Percentiles rank a stretch among this genome's conserved stretches.
phyloP scores from a whole-genome alignment of 2,113 vertebrate genomes.

The Loxodonta africana region DNA sequence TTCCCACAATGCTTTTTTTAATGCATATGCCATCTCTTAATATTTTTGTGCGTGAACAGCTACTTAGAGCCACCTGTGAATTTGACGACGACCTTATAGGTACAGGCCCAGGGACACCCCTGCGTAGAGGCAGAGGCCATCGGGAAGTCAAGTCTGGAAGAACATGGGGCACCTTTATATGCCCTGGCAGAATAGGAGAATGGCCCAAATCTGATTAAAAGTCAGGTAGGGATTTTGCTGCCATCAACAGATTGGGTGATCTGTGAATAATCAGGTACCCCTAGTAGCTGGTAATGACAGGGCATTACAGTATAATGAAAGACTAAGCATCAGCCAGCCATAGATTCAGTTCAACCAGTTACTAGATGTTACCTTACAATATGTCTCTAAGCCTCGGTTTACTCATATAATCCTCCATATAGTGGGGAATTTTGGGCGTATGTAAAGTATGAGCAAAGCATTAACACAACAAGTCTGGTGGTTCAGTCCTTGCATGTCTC shows the following conservation, averaged over 20 bases:
- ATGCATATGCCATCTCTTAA: neutral
- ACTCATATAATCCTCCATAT: neutral
- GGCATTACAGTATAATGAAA: constrained; percentile 3
- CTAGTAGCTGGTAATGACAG: constrained; percentile 32
- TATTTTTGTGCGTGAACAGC: neutral
- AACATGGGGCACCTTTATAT: neutral
- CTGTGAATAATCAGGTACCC: neutral
- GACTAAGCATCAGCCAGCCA: neutral
- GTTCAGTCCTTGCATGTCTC: neutral
- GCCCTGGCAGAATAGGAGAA: neutral
- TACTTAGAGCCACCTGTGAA: neutral
- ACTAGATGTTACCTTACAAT: neutral
- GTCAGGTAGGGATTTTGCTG: neutral
- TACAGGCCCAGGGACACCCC: neutral
- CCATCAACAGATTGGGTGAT: neutral
- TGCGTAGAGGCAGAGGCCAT: neutral
- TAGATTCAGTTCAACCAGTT: constrained; percentile 20
- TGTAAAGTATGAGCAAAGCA: neutral
- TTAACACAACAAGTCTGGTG: neutral
- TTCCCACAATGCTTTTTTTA: neutral
- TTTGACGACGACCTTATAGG: neutral
- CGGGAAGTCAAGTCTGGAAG: neutral
- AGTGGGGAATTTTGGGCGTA: neutral
- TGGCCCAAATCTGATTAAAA: neutral
- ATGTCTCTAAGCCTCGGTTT: neutral